phyloP scores from a whole-genome alignment of 2,888 invertebrate genomes.

The Tyria jacobaeae region DNA sequence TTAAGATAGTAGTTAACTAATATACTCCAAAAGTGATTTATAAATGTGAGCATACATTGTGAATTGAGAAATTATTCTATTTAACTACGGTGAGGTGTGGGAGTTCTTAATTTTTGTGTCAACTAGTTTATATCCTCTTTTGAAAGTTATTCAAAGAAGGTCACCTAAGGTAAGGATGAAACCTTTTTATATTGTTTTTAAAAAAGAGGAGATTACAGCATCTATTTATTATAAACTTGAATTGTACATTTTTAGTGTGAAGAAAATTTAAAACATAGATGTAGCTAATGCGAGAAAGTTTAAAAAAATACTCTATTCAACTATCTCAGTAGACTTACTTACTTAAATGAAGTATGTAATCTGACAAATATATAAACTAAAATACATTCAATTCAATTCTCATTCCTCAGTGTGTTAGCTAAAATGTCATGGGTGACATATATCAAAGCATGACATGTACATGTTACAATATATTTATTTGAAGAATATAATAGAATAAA shows the following conservation, averaged over 20 bases:
- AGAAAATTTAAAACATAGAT: not conserved
- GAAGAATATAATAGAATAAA: too few species aligned
- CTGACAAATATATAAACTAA: too few species aligned
- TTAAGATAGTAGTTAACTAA: slow-evolving; percentile 5
- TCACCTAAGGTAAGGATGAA: slow-evolving; percentile 66
- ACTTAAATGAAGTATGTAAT: not conserved
- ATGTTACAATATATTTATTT: too few species aligned
- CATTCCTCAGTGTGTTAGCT: too few species aligned
- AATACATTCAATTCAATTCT: too few species aligned
- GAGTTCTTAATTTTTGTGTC: slow-evolving; percentile 54
- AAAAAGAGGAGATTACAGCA: not conserved
- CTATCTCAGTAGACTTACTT: not conserved
- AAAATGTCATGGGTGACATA: too few species aligned
- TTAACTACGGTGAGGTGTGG: slow-evolving; percentile 24
- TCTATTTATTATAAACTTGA: too few species aligned
- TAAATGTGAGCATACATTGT: slow-evolving; percentile 13
- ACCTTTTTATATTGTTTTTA: slow-evolving; percentile 36
- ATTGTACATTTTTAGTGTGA: not conserved
- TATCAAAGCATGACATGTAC: too few species aligned
- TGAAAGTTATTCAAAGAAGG: slow-evolving; percentile 69
- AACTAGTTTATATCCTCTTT: slow-evolving; percentile 58
- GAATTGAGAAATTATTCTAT: slow-evolving; percentile 19
- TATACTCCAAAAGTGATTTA: slow-evolving; percentile 18
- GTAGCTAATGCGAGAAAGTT: slow-evolving; percentile 9
- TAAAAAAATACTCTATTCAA: not conserved